Conservation (phyloP, 2,113 vertebrate genomes). For the Arothron firmamentum region DNA sequence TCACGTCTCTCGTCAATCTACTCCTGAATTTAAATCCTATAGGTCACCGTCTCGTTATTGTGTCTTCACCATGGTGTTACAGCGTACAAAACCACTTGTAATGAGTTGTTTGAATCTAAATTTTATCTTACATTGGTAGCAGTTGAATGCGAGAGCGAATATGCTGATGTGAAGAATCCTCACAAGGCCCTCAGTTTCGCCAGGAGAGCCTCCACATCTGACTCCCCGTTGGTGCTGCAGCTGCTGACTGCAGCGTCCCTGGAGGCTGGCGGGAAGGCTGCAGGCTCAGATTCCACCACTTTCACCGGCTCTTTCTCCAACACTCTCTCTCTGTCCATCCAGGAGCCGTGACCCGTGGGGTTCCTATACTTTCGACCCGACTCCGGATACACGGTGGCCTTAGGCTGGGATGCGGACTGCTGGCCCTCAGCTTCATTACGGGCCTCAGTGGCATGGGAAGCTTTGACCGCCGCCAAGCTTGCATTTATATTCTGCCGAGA, state of each 20-base stretch:
- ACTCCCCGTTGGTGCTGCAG: slow-evolving; percentile 44
- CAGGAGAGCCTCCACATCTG: slow-evolving; percentile 91
- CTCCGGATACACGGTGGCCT: slow-evolving; percentile 34
- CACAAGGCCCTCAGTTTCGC: slow-evolving; percentile 88
- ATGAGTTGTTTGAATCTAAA: not conserved
- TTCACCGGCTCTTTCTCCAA: slow-evolving; percentile 55
- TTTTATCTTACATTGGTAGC: too few species aligned
- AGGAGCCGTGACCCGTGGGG: slow-evolving; percentile 18
- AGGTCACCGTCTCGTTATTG: not conserved
- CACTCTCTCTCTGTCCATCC: slow-evolving; percentile 47
- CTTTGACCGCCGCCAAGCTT: slow-evolving; percentile 69
- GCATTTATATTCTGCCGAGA: slow-evolving; percentile 80
- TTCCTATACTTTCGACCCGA: slow-evolving; percentile 38
- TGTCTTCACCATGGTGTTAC: not conserved
- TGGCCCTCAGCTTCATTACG: slow-evolving; percentile 78
- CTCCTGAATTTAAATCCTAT: not conserved
- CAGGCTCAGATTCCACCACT: slow-evolving; percentile 23
- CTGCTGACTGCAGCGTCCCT: slow-evolving; percentile 20
- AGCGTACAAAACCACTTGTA: not conserved
- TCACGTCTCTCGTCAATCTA: not conserved
- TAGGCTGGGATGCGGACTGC: slow-evolving; percentile 60
- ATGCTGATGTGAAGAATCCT: slow-evolving; percentile 20
- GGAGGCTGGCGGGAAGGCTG: slow-evolving; percentile 18
- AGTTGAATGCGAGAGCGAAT: not conserved
- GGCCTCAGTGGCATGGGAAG: slow-evolving; percentile 79